phyloP scores from a whole-genome alignment of 2,797 vertebrate species.

The Onychomys arenicola region DNA sequence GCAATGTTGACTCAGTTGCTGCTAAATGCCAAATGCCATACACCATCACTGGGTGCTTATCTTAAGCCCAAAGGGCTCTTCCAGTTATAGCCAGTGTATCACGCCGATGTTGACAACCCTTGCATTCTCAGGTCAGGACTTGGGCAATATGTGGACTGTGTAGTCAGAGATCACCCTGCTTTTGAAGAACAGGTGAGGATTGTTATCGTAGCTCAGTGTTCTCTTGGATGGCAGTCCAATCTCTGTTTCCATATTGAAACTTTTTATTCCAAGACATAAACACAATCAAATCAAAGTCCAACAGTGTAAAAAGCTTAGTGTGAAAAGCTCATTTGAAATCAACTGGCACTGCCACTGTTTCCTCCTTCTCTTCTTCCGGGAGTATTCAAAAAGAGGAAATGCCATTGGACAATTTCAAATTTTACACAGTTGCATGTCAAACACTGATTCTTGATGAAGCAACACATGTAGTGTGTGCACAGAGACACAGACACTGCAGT shows the following conservation, averaged over 20 bases:
- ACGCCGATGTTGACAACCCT: background rate
- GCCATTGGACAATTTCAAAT: background rate
- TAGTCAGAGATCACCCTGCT: background rate
- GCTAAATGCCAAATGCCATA: slow-evolving; percentile 26
- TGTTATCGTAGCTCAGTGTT: background rate
- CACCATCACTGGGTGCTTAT: background rate
- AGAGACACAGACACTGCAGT: background rate
- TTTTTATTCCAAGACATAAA: background rate
- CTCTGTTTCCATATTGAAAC: background rate
- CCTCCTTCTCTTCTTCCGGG: background rate
- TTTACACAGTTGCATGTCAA: background rate
- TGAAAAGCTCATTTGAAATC: background rate
- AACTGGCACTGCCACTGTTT: background rate
- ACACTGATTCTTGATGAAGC: background rate
- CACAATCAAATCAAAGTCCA: background rate
- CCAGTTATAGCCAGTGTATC: background rate
- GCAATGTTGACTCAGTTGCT: slow-evolving; percentile 59
- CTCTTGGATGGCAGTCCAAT: background rate
- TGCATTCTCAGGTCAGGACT: background rate
- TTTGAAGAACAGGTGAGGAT: slow-evolving; percentile 28
- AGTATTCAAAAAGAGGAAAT: background rate
- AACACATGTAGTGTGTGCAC: background rate
- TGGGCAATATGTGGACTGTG: background rate
- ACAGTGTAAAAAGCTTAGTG: background rate
- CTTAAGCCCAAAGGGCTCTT: background rate